phyloP scores from a whole-genome alignment of 2,113 vertebrate species.

The Parotia lawesii region DNA sequence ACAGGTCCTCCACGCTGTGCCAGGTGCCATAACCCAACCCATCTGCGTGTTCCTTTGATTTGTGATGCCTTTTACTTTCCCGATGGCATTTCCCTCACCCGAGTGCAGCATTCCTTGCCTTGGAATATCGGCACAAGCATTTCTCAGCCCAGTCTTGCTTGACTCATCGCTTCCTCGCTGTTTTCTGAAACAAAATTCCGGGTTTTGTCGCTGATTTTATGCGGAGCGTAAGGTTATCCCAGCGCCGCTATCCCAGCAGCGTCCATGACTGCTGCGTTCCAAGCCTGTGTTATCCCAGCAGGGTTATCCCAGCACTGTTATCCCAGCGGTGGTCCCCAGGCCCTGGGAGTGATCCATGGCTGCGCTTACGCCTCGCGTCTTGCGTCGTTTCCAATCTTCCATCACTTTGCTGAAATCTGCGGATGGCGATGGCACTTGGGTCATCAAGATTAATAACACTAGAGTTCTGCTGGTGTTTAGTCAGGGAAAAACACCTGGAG shows the following conservation, averaged over 20 bases:
- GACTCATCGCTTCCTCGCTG: not conserved
- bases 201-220: not conserved
- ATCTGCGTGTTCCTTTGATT: not conserved
- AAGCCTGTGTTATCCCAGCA: not conserved
- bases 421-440: not conserved
- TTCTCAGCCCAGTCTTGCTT: not conserved
- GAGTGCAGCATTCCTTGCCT: not conserved
- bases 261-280: rapidly evolving
- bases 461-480: not conserved
- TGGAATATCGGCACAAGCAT: rapidly evolving
- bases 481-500: conserved; percentile 56
- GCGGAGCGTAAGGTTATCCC: not conserved
- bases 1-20: rapidly evolving
- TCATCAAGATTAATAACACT: conserved; percentile 15
- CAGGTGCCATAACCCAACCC: not conserved
- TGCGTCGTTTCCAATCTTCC: rapidly evolving
- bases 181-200: not conserved
- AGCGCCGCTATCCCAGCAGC: rapidly evolving
- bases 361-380: rapidly evolving
- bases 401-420: not conserved
- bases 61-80: not conserved
- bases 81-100: rapidly evolving
- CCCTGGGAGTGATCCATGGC: not conserved
- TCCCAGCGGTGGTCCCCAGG: not conserved
- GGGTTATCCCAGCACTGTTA: not conserved